A percentile compares a stretch with the other conserved stretches of the same genome.
phyloP scores from a whole-genome alignment of 2,888 invertebrate species.

The Tetrapedia diversipes region DNA sequence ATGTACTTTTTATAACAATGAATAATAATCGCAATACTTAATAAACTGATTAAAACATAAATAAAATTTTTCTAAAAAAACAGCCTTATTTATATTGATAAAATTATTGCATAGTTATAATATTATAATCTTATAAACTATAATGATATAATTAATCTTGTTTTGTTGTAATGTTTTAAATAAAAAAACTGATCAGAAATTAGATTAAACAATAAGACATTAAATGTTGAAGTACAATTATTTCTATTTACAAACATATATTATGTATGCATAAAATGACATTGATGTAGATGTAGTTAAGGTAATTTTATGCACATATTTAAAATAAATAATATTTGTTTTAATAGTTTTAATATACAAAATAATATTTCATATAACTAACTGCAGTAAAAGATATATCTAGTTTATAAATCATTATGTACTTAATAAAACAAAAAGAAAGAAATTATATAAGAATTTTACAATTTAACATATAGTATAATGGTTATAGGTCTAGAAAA shows the following conservation, averaged over 20 bases:
- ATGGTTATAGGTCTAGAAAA: slow-evolving; percentile 13
- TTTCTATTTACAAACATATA: slow-evolving; percentile 33
- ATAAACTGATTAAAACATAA: slow-evolving; percentile 44
- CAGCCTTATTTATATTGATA: slow-evolving; percentile 54
- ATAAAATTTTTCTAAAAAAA: slow-evolving; percentile 49
- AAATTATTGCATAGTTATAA: slow-evolving; percentile 48
- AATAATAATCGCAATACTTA: slow-evolving; percentile 33
- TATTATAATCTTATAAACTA: slow-evolving; percentile 21
- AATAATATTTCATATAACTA: slow-evolving; percentile 41
- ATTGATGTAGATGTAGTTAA: slow-evolving; percentile 11
- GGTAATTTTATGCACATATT: slow-evolving; percentile 16
- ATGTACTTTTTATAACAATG: slow-evolving; percentile 41
- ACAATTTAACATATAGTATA: slow-evolving; percentile 28
- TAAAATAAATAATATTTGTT: slow-evolving; percentile 6
- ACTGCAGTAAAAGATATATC: slow-evolving; percentile 47
- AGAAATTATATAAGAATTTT: slow-evolving; percentile 25
- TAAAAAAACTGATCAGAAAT: slow-evolving; percentile 30
- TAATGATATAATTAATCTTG: too few species aligned
- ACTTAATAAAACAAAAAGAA: neutral
- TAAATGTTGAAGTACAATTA: slow-evolving; percentile 6
- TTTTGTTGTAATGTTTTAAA: slow-evolving; percentile 42
- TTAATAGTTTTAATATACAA: slow-evolving; percentile 11
- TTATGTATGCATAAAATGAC: slow-evolving; percentile 26
- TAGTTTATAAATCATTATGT: slow-evolving; percentile 14
- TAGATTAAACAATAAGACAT: slow-evolving; percentile 27